Conservation (phyloP, 2,113 vertebrate genomes). For the Gymnorhina tibicen region DNA sequence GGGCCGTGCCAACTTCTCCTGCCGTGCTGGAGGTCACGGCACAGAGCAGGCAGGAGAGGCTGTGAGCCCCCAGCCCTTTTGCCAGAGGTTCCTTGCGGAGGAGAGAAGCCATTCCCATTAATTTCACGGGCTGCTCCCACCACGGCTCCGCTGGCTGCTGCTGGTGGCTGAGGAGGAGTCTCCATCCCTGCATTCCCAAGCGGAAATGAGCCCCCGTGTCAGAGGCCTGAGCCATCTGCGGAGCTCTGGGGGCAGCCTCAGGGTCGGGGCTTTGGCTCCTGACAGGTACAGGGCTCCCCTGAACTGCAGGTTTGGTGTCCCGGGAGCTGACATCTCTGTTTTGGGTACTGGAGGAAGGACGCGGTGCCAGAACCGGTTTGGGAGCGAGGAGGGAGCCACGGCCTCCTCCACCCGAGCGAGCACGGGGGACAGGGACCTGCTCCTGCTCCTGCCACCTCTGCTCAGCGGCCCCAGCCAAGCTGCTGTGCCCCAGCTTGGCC, state of each 20-base stretch:
- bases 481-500: background rate
- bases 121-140: background rate
- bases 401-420: background rate
- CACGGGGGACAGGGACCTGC: accelerated
- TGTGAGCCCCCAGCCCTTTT: background rate
- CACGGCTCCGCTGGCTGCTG: background rate
- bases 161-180: background rate
- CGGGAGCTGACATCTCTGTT: background rate
- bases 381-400: background rate
- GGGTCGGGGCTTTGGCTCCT: slow-evolving; percentile 1
- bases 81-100: background rate
- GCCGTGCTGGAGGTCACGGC: accelerated
- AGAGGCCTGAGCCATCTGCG: background rate
- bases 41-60: background rate
- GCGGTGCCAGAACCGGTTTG: background rate
- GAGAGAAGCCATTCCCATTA: background rate
- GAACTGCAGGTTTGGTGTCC: background rate
- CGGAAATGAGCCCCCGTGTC: too few relatives aligned
- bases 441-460: background rate
- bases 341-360: background rate
- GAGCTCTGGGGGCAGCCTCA: background rate
- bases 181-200: background rate
- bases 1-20: background rate
- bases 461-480: too few relatives aligned
- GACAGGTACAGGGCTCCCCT: background rate